Base-by-base conservation (phyloP, 2,888 invertebrate species). In the Tanypteryx hageni region DNA sequence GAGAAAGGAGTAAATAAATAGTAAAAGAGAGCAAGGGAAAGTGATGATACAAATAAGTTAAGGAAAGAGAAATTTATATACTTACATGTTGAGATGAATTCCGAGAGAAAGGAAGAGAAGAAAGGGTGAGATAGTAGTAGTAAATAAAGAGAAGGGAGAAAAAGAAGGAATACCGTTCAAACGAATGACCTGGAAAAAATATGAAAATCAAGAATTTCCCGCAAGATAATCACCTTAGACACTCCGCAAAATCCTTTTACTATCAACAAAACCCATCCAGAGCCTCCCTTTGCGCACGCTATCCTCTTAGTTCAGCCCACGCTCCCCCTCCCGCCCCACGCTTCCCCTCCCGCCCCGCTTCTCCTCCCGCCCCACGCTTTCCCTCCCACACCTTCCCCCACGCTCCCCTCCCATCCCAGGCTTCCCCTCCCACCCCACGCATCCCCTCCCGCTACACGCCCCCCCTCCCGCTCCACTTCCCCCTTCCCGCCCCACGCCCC, bases 191-290 rank as follows among this genome's bases (percentile, higher is more conserved):
- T 0, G 22, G 22, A 76, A 76, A 68, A 76, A 76, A 76, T n/a
- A 22, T 68, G 22, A 68, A 68, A 68, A 68, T 68, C 68, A 76
- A 27, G 22, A 27, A 27, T 27, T 3, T 27, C 27, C 22, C 27
- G 76, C 22, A 27, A 76, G 76, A 76, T 76, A 76, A 76, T 76
- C 76, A 27, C 76, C n/a, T 76, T 27, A 76, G 76, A 76, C 76
- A 76, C n/a, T 76, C 22, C 22, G 76, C n/a, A 76, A 76, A n/a
- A 76, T n/a, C 76, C 76, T 76, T 76, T 76, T 76, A n/a, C 76
- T 76, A 44, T 5, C 44, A 44, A 44, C 44, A 44, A 3, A 44
- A 1, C 44, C 44, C 44, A 44, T 44, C 44, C 44, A 44, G 44
- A 1, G 44, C 44, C 44, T 44, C 44, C 44, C 44, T 3, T 44